These are phyloP conservation scores for Drosophila funebris DNA, from an alignment of 1,140 invertebrate species.

Conservation along the genomic window DNA sequence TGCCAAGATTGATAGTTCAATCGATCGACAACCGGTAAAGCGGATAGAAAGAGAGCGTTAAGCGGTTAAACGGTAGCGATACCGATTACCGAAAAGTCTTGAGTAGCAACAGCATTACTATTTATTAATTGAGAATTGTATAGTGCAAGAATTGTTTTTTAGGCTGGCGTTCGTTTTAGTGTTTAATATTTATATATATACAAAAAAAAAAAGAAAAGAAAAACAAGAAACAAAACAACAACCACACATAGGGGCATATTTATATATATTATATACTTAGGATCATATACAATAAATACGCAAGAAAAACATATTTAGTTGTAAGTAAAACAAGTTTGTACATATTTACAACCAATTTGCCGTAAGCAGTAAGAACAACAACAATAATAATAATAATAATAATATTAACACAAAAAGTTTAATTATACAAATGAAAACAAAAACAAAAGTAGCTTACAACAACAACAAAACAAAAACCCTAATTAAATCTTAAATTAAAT, in stretches of 20 bases:
- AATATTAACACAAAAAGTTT: slow-evolving; percentile 34
- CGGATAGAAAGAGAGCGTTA: background rate
- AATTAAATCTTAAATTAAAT: slow-evolving; percentile 74
- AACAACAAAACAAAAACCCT: slow-evolving; percentile 33
- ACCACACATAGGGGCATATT: slow-evolving; percentile 64
- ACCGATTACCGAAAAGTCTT: slow-evolving; percentile 39
- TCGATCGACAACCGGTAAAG: slow-evolving; percentile 4
- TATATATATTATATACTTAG: slow-evolving; percentile 68
- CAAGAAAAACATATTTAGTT: slow-evolving; percentile 47
- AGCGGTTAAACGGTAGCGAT: background rate
- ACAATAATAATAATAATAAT: slow-evolving; percentile 28
- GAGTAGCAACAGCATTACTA: slow-evolving; percentile 76
- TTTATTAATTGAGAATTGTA: slow-evolving; percentile 74
- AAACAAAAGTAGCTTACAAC: slow-evolving; percentile 32
- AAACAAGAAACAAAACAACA: slow-evolving; percentile 24
- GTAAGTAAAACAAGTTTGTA: slow-evolving; percentile 75
- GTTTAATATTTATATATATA: slow-evolving; percentile 80
- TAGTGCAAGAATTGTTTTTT: slow-evolving; percentile 58
- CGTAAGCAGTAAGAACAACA: slow-evolving; percentile 54
- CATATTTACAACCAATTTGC: slow-evolving; percentile 77
- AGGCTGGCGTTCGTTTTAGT: slow-evolving; percentile 70
- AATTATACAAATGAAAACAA: slow-evolving; percentile 22
- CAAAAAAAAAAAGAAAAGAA: slow-evolving; percentile 42
- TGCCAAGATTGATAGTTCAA: background rate
- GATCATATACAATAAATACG: slow-evolving; percentile 48